Percentiles rank a stretch among this genome's conserved stretches.
Conservation (phyloP, 2,797 vertebrate species). For the Cacajao melanocephalus region DNA sequence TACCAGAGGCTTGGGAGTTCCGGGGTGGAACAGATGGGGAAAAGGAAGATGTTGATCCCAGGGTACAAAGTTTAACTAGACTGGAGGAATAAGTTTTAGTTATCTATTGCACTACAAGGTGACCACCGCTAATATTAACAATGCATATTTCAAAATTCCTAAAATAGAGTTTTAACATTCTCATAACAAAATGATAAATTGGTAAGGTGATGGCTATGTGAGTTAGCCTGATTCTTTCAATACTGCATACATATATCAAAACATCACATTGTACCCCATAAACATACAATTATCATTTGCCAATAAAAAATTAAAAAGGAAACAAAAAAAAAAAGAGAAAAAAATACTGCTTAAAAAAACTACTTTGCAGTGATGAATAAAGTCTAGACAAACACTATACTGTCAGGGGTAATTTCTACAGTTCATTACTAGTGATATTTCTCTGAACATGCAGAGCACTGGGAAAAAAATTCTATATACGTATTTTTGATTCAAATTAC, state of each 20-base stretch:
- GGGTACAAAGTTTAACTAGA: neutral
- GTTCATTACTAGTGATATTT: neutral
- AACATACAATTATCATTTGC: neutral
- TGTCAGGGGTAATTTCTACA: neutral
- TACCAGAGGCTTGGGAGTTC: neutral
- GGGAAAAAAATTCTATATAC: neutral
- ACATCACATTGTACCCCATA: neutral
- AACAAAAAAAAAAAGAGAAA: neutral
- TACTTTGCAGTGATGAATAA: slow-evolving; percentile 42
- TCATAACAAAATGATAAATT: neutral
- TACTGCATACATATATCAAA: neutral
- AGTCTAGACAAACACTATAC: neutral
- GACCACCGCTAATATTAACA: neutral
- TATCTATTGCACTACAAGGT: neutral
- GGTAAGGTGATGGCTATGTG: neutral
- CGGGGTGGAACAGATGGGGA: neutral
- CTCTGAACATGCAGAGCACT: neutral
- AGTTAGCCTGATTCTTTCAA: neutral
- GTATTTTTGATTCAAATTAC: slow-evolving; percentile 53
- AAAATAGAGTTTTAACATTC: neutral
- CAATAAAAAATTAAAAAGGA: neutral
- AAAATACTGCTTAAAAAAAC: slow-evolving; percentile 31
- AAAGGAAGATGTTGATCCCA: neutral
- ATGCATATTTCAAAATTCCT: neutral
- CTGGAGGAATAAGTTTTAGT: neutral